Percentiles rank a stretch among this genome's conserved stretches.
Conservation (phyloP, 2,888 invertebrate species). For the Branchipolynoe longqiensis region DNA sequence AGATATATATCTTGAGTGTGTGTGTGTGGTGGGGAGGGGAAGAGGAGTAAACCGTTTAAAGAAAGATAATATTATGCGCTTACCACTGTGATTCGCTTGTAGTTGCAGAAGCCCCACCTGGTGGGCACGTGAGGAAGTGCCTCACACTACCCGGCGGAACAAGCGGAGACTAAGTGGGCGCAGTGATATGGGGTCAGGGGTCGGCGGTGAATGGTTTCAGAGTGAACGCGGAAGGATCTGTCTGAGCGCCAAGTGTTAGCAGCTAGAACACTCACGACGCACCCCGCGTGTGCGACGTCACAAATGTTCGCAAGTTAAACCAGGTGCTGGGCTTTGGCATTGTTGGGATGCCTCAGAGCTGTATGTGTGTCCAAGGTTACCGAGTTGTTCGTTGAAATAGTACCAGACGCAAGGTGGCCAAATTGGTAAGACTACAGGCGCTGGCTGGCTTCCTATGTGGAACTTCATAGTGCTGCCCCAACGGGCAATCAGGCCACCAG, state of each 20-base stretch:
- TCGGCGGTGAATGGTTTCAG: background rate
- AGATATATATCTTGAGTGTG: background rate
- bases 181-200: conserved; percentile 19
- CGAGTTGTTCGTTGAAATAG: background rate
- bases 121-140: conserved; percentile 2
- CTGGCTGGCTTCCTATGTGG: too few relatives aligned
- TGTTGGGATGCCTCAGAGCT: conserved; percentile 12
- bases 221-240: background rate
- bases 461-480: too few relatives aligned
- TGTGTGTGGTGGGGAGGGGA: too few relatives aligned
- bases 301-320: background rate
- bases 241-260: conserved; percentile 27
- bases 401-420: background rate
- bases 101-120: conserved; percentile 25
- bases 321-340: conserved; percentile 1
- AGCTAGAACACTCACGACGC: background rate
- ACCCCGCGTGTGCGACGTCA: background rate
- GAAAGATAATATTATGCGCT: too few relatives aligned
- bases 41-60: background rate
- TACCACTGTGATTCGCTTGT: too few relatives aligned
- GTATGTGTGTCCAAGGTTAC: too few relatives aligned
- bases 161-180: conserved; percentile 39
- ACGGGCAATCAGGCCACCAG: too few relatives aligned
- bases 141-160: background rate
- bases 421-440: too few relatives aligned